phyloP scores from a whole-genome alignment of 64 coral and sea anemone genomes.

The Montipora foliosa region DNA sequence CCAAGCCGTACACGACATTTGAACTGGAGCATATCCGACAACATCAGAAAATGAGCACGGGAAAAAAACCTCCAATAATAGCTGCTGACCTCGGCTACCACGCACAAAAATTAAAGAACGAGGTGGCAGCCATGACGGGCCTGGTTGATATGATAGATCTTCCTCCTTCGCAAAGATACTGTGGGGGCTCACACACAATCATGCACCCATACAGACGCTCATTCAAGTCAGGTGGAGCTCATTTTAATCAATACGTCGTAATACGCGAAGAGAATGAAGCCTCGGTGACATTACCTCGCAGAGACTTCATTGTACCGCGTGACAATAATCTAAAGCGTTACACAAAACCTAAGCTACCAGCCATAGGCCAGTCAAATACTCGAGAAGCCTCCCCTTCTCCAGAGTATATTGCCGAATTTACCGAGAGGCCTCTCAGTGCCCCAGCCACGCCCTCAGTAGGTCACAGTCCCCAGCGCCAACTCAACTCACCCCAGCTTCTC shows the following conservation, averaged over 20 bases:
- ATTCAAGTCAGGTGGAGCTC: slow-evolving; percentile 78
- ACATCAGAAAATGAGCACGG: slow-evolving; percentile 70
- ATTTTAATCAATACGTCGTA: slow-evolving; percentile 95
- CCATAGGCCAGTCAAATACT: slow-evolving; percentile 69
- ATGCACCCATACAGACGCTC: slow-evolving; percentile 90
- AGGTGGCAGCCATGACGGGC: slow-evolving; percentile 90
- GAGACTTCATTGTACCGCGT: slow-evolving; percentile 89
- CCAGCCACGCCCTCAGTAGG: slow-evolving; percentile 76
- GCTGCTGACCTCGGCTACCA: slow-evolving; percentile 84
- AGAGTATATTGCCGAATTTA: slow-evolving; percentile 56
- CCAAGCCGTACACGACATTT: slow-evolving; percentile 91
- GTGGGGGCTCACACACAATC: slow-evolving; percentile 87
- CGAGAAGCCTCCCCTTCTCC: slow-evolving; percentile 67
- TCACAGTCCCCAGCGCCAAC: slow-evolving; percentile 29
- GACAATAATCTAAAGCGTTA: slow-evolving; percentile 68
- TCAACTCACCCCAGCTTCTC: slow-evolving; percentile 1
- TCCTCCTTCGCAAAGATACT: slow-evolving; percentile 88
- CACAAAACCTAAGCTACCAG: slow-evolving; percentile 81
- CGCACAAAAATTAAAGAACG: slow-evolving; percentile 84
- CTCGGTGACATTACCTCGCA: slow-evolving; percentile 69
- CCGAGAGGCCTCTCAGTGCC: slow-evolving; percentile 76
- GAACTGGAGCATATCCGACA: slow-evolving; percentile 91
- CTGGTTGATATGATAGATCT: slow-evolving; percentile 79
- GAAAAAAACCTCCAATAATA: slow-evolving; percentile 69
- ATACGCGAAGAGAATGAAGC: slow-evolving; percentile 83